Evolutionary conservation across 1,140 invertebrate genomes (phyloP).

Genomic region (Paralvinella palmiformis): DNA sequence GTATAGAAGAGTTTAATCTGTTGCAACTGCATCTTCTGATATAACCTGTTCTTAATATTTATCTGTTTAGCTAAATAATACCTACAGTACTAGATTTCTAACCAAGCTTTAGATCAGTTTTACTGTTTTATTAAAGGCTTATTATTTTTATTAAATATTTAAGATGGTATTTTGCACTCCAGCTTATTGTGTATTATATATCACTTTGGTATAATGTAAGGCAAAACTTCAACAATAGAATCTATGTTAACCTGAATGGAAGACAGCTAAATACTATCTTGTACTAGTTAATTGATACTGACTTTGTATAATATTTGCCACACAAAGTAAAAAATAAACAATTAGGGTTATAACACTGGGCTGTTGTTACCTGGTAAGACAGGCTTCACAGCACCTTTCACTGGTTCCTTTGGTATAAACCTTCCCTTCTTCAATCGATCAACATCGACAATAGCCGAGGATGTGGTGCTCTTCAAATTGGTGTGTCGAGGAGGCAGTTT

Average conservation of each 20-base stretch:
- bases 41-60: too few relatives aligned
- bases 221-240: not conserved
- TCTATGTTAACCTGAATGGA: not conserved
- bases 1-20: too few relatives aligned
- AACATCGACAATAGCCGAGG: not conserved
- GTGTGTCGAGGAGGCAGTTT: not conserved
- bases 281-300: not conserved
- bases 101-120: too few relatives aligned
- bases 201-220: not conserved
- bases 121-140: too few relatives aligned
- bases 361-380: not conserved
- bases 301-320: too few relatives aligned
- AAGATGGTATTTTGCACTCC: too few relatives aligned
- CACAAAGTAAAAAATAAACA: too few relatives aligned
- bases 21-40: too few relatives aligned
- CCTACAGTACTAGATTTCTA: too few relatives aligned
- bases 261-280: not conserved
- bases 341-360: not conserved
- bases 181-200: too few relatives aligned
- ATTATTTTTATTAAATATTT: too few relatives aligned
- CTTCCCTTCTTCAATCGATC: constrained; percentile 58
- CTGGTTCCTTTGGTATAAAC: constrained; percentile 83
- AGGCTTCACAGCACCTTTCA: constrained; percentile 66
- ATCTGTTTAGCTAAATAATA: too few relatives aligned
- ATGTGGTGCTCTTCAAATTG: not conserved